Conservation (phyloP, 2,797 vertebrate genomes). For the Aphelocoma californica region DNA sequence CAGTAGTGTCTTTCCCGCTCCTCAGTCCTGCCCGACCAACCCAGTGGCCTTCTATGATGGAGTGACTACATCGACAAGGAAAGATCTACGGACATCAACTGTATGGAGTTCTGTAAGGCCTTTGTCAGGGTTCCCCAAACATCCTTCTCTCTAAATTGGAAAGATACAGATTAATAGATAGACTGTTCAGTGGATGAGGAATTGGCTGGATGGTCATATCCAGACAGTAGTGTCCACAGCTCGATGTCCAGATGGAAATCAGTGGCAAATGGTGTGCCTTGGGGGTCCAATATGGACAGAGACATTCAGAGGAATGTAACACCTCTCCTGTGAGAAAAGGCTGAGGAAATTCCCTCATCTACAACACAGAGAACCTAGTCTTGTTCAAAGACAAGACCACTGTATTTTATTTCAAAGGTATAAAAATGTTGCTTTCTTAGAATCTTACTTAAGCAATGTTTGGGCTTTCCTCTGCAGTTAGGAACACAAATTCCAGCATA, state of each 20-base stretch:
- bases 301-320: neutral
- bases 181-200: neutral
- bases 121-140: neutral
- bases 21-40: neutral
- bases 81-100: fast-evolving
- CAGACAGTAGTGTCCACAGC: neutral
- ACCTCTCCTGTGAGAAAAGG: neutral
- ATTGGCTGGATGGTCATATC: neutral
- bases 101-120: neutral
- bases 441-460: neutral
- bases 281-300: neutral
- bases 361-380: neutral
- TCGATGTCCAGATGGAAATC: neutral
- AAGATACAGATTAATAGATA: neutral
- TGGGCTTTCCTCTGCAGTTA: neutral
- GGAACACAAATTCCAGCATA: neutral
- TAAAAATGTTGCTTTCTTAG: neutral
- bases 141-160: neutral
- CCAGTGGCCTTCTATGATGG: neutral
- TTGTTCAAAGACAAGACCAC: neutral
- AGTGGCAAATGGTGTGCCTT: neutral
- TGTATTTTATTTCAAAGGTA: neutral
- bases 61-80: neutral
- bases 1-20: no score
- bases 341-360: neutral